These are phyloP conservation scores for Octopus sinensis DNA, from an alignment of 1,140 invertebrate species.

Conservation along the genomic window DNA sequence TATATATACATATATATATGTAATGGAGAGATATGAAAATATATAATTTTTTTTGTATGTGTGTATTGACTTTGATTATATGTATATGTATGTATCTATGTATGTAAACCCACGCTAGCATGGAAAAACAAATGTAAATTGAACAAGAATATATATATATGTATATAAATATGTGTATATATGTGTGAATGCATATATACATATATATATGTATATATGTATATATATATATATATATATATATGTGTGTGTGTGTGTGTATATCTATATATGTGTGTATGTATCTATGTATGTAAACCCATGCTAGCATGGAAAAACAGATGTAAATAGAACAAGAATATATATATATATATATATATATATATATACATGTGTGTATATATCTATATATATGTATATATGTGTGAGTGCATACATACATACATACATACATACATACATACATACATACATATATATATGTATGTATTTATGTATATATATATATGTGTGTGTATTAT, in stretches of 20 bases:
- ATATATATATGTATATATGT: neutral
- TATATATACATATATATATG: too few relatives aligned
- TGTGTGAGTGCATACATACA: neutral
- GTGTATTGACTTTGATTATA: too few relatives aligned
- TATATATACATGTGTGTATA: neutral
- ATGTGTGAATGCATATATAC: neutral
- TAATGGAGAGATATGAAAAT: too few relatives aligned
- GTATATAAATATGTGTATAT: neutral
- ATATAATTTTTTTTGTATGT: too few relatives aligned
- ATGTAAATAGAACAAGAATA: neutral
- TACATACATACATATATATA: neutral
- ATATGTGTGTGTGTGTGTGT: neutral
- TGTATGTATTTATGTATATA: neutral
- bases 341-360: constrained; percentile 2
- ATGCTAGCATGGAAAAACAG: neutral
- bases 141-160: neutral
- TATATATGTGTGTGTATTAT: neutral
- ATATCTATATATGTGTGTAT: neutral
- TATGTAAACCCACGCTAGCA: neutral
- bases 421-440: neutral
- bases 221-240: neutral
- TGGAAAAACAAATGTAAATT: neutral
- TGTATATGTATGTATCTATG: neutral
- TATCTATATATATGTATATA: neutral
- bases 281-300: neutral